Evolutionary conservation across 2,797 vertebrate species (phyloP).

Genomic region (Tenualosa ilisha): DNA sequence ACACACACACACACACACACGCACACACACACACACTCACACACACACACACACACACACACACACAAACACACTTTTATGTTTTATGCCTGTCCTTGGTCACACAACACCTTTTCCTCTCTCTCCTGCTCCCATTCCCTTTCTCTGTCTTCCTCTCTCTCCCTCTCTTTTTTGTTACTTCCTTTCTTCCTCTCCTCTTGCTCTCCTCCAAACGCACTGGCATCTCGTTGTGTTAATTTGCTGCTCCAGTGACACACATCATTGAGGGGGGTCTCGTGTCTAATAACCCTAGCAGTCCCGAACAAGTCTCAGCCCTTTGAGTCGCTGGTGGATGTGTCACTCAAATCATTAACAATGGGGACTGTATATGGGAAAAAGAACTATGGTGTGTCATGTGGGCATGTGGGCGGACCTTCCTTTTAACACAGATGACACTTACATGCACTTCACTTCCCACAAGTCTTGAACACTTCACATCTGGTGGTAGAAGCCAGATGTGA

Average conservation of each 20-base stretch:
- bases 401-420: neutral
- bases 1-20: too few species aligned
- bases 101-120: neutral
- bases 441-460: neutral
- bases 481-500: neutral
- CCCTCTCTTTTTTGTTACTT: neutral
- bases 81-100: neutral
- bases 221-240: slow-evolving; percentile 81
- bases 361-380: neutral
- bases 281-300: slow-evolving; percentile 69
- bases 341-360: slow-evolving; percentile 72
- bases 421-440: neutral
- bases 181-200: neutral
- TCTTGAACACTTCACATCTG: neutral
- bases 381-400: neutral
- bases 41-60: too few species aligned
- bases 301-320: slow-evolving; percentile 62
- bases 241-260: slow-evolving; percentile 83
- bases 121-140: neutral
- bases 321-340: slow-evolving; percentile 65
- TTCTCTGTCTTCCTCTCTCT: neutral
- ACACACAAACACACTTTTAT: neutral
- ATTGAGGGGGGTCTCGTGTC: slow-evolving; percentile 72
- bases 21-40: too few species aligned
- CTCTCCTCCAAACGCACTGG: slow-evolving; percentile 62